These are phyloP conservation scores for Shinisaurus crocodilurus DNA, from an alignment of 2,113 vertebrate genomes.

Conservation along the genomic window DNA sequence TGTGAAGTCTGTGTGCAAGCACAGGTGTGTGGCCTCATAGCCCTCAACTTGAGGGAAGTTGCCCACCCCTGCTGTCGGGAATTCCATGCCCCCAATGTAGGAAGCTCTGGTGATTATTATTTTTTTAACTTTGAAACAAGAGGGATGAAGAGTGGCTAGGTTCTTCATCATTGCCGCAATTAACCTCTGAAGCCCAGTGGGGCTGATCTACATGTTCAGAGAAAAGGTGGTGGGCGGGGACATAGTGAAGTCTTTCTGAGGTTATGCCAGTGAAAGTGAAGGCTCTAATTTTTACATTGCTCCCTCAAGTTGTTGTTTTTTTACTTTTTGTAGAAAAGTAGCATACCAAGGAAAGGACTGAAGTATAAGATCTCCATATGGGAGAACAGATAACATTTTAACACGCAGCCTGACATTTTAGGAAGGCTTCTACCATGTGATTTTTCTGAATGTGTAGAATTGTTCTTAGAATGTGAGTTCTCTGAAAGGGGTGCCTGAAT, in stretches of 20 bases:
- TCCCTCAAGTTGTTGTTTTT: neutral
- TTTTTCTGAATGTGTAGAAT: neutral
- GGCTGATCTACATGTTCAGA: neutral
- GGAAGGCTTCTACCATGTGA: neutral
- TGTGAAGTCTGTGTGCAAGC: too few relatives aligned
- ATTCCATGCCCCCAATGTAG: neutral
- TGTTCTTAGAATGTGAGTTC: neutral
- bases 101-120: neutral
- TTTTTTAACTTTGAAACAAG: neutral
- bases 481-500: neutral
- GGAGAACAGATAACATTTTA: neutral
- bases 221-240: neutral
- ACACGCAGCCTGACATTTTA: neutral
- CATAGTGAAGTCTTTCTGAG: neutral
- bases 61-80: too few relatives aligned
- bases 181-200: neutral
- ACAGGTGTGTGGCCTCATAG: too few relatives aligned
- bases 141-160: constrained; percentile 4
- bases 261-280: neutral
- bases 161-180: neutral
- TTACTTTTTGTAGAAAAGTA: neutral
- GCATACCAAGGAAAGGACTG: neutral
- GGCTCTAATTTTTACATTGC: neutral
- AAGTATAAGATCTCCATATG: neutral
- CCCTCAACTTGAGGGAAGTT: too few relatives aligned